Evolutionary conservation across 2,888 invertebrate species (phyloP).

Genomic region (Cheilosia vernalis): DNA sequence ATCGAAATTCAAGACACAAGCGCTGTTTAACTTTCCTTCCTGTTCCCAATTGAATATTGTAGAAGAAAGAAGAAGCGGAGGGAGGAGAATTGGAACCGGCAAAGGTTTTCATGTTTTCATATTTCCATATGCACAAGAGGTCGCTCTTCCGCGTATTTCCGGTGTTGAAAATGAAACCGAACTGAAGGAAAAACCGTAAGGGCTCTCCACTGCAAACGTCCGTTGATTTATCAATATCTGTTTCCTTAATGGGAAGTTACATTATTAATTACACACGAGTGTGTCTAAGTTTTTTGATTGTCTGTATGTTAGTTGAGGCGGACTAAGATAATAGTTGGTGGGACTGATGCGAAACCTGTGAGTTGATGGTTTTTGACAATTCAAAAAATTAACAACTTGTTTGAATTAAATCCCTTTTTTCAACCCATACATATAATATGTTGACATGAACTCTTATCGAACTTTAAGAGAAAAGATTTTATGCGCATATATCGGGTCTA

Average conservation of each 20-base stretch:
- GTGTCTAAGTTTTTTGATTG: neutral
- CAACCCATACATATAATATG: too few species aligned
- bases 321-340: too few species aligned
- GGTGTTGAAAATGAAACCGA: constrained; percentile 64
- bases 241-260: constrained; percentile 68
- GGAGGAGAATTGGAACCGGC: constrained; percentile 8
- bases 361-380: too few species aligned
- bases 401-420: too few species aligned
- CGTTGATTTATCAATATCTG: constrained; percentile 63
- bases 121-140: constrained; percentile 64
- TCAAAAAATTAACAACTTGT: too few species aligned
- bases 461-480: too few species aligned
- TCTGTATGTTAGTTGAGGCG: neutral
- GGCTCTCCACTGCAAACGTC: constrained; percentile 28
- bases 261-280: constrained; percentile 64
- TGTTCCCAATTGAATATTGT: constrained; percentile 68
- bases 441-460: too few species aligned
- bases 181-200: constrained; percentile 58
- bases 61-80: constrained; percentile 19
- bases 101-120: constrained; percentile 59
- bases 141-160: constrained; percentile 63
- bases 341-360: too few species aligned
- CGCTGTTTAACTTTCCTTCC: constrained; percentile 69
- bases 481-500: too few species aligned
- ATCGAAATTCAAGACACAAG: constrained; percentile 71